Evolutionary conservation across 2,888 invertebrate species (phyloP).

Genomic region (Willowsia nigromaculata): DNA sequence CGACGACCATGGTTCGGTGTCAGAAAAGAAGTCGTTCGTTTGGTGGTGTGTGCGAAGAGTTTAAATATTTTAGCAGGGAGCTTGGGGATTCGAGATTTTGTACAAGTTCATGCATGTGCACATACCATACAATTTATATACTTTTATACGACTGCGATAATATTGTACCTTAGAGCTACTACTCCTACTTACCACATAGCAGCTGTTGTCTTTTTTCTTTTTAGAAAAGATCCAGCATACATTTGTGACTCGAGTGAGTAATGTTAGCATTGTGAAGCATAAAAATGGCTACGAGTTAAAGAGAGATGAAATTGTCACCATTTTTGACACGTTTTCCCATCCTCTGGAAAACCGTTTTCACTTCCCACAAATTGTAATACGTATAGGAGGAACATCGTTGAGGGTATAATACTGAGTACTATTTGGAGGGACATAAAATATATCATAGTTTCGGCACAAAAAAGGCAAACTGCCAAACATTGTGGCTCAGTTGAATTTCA

Average conservation of each 20-base stretch:
- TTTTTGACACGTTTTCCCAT: constrained; percentile 50
- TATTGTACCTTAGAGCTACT: background rate
- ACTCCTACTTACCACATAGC: background rate
- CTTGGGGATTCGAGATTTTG: constrained; percentile 60
- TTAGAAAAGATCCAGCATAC: background rate
- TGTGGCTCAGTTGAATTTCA: constrained; percentile 16
- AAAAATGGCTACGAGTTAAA: constrained; percentile 33
- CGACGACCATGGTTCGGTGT: constrained; percentile 48
- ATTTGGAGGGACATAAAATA: background rate
- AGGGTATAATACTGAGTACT: background rate
- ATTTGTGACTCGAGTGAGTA: background rate
- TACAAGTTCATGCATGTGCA: background rate
- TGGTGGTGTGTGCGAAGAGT: constrained; percentile 20
- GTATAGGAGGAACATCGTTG: background rate
- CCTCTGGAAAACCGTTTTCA: constrained; percentile 11
- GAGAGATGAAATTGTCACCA: constrained; percentile 57
- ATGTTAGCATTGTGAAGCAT: constrained; percentile 16
- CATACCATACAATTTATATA: background rate
- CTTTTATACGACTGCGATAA: background rate
- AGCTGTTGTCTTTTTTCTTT: constrained; percentile 48
- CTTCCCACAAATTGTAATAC: background rate
- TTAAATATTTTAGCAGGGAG: constrained; percentile 65
- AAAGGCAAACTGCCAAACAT: constrained; percentile 36
- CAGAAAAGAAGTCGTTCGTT: constrained; percentile 25
- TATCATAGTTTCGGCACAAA: background rate